Percentiles rank a stretch among this genome's conserved stretches.
phyloP scores from a whole-genome alignment of 2,113 vertebrate species.

The Bothrops jararaca region DNA sequence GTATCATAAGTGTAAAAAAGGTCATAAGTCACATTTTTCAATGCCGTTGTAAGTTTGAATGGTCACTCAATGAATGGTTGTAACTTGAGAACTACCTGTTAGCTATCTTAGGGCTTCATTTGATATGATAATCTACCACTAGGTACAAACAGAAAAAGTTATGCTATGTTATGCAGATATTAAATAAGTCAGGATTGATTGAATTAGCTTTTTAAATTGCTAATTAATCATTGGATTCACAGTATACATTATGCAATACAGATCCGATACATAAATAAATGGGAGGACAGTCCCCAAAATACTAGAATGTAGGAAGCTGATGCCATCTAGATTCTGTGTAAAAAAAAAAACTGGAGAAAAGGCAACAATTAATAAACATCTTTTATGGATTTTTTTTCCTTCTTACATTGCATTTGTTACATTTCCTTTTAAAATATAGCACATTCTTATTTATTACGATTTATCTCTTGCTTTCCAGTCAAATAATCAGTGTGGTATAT shows the following conservation, averaged over 20 bases:
- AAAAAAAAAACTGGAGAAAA: not conserved
- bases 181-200: not conserved
- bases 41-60: not conserved
- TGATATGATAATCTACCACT: not conserved
- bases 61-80: not conserved
- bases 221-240: not conserved
- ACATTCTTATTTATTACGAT: not conserved
- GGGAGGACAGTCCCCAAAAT: not conserved
- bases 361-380: not conserved
- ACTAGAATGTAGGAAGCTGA: not conserved
- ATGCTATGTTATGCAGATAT: not conserved
- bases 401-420: not conserved
- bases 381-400: not conserved
- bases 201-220: not conserved
- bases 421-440: not conserved
- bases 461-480: not conserved
- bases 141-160: not conserved
- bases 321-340: not conserved
- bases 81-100: not conserved
- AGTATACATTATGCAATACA: not conserved
- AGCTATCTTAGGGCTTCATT: not conserved
- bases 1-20: not conserved
- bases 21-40: not conserved
- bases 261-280: not conserved
- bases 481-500: not conserved